A percentile compares a stretch with the other conserved stretches of the same genome.
Conservation (phyloP, 1,140 invertebrate species). For the Scylla paramamosain region DNA sequence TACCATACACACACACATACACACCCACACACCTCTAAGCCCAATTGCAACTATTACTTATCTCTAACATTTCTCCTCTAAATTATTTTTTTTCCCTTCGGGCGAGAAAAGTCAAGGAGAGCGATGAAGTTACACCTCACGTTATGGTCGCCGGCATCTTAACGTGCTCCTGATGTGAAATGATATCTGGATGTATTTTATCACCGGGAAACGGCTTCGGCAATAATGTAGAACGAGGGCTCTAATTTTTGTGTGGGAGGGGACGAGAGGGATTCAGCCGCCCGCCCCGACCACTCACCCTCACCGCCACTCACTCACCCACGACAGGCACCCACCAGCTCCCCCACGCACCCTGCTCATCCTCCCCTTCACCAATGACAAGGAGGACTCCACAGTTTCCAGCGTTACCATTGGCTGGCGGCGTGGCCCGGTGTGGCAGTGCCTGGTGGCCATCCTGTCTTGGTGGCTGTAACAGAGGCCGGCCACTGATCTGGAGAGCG, state of each 20-base stretch:
- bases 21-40: too few species aligned
- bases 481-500: constrained; percentile 52
- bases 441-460: constrained; percentile 8
- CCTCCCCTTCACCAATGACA: neutral
- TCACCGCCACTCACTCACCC: constrained; percentile 25
- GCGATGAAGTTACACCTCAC: too few species aligned
- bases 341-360: neutral
- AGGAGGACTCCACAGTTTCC: neutral
- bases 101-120: too few species aligned
- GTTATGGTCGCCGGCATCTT: too few species aligned
- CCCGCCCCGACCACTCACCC: constrained; percentile 53
- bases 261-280: neutral
- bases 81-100: too few species aligned
- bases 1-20: too few species aligned
- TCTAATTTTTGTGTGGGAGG: constrained; percentile 4
- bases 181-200: neutral
- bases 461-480: constrained; percentile 41
- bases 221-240: neutral
- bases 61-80: too few species aligned
- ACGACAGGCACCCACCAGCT: neutral
- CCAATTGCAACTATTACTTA: too few species aligned
- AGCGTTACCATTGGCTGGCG: constrained; percentile 35
- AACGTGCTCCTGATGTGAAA: neutral
- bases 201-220: neutral
- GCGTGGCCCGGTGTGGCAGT: neutral